These are phyloP conservation scores for Venturia canescens DNA, from an alignment of 1,140 invertebrate genomes.

Conservation along the genomic window DNA sequence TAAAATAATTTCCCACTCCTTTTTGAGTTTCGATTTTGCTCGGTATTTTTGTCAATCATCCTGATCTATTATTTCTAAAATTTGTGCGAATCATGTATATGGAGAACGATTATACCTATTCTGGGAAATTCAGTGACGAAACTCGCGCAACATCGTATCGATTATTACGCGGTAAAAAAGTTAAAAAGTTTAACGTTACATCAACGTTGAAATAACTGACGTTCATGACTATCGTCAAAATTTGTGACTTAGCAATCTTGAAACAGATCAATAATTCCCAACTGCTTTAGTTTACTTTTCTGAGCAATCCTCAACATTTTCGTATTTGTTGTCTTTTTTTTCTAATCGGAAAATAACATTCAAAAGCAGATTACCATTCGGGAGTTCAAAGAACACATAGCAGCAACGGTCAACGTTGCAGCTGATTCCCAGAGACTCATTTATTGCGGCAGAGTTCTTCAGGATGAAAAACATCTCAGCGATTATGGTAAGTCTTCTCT, in stretches of 20 bases:
- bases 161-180: neutral
- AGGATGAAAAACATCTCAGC: conserved; percentile 91
- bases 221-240: neutral
- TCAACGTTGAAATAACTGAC: too few species aligned
- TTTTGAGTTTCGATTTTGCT: neutral
- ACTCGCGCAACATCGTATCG: neutral
- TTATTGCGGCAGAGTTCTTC: conserved; percentile 93
- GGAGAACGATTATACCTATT: neutral
- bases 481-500: conserved; percentile 85
- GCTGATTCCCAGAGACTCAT: conserved; percentile 92
- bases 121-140: neutral
- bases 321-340: conserved; percentile 33
- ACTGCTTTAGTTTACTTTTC: neutral
- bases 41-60: neutral
- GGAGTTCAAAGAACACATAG: conserved; percentile 92
- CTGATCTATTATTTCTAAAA: neutral
- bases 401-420: conserved; percentile 85
- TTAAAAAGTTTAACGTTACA: too few species aligned
- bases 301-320: neutral
- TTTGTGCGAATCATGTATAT: neutral
- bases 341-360: conserved; percentile 42
- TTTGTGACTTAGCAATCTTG: neutral
- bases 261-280: conserved; percentile 6
- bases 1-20: neutral
- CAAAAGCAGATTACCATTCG: conserved; percentile 88